Evolutionary conservation across 2,888 invertebrate species (phyloP), one percentile per base, ranked within the genome.

Genomic region (Eulithis prunata): DNA sequence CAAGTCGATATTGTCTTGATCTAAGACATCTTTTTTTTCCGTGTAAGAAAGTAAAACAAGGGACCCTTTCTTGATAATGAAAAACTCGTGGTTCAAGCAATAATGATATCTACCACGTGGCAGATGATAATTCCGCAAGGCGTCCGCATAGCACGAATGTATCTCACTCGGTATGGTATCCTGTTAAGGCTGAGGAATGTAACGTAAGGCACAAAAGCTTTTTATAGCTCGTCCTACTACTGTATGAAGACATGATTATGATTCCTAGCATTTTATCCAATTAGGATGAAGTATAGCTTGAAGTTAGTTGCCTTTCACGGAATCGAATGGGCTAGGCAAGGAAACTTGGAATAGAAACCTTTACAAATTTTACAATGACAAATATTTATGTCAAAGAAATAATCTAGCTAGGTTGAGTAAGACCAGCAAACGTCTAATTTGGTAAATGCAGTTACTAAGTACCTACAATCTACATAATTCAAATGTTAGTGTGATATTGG

Each of bases 131-230:
- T 64, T 67, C 67, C 57, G 53, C 63, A 45, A 64, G 67, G 57
- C 63, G 63, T 61, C 64, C 61, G 64, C 61, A 62, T 64, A 61
- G 61, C 68, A 64, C 64, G 68, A 60, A 58, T 60, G 61, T 62
- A 51, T 64, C 64, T 64, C 61, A 64, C 57, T 64, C 45, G 64
- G 68, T 62, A 64, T 68, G 64, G 38, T 62, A 54, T 64, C 68
- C 68, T 64, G 68, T 68, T 68, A 68, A 64, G 61, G 57, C 55
- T 53, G 41, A 57, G 68, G 57, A 64, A 62, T 61, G 67, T 49
- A 57, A 67, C 57, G 63, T 67, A 67, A 57, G 53, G 52, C 56
- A 63, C 63, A 67, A 63, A 56, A 43, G 47, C 62, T 67, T 63
- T 67, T 67, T 67, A 60, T 62, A 67, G 49, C 63, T 53, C 45